Evolutionary conservation across 2,888 invertebrate species (phyloP).

Genomic region (Noctua pronuba): DNA sequence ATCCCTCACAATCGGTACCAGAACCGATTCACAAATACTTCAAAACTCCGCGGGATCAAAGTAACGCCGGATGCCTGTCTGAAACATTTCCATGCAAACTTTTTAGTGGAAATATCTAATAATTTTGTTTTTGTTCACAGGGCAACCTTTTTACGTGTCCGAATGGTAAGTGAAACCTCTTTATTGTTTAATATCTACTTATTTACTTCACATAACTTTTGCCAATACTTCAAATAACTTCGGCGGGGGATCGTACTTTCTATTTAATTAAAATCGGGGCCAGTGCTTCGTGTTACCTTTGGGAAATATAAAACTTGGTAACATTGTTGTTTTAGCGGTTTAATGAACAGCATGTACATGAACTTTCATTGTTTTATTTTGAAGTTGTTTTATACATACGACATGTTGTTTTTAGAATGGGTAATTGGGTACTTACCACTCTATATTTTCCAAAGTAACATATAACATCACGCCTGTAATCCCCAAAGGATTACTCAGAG

Average conservation of each 20-base stretch:
- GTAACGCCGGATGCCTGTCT: slow-evolving; percentile 13
- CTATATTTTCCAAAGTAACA: slow-evolving; percentile 4
- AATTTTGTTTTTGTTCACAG: slow-evolving; percentile 84
- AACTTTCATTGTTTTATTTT: slow-evolving; percentile 55
- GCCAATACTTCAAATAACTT: slow-evolving; percentile 67
- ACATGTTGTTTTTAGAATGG: slow-evolving; percentile 33
- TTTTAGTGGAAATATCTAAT: slow-evolving; percentile 54
- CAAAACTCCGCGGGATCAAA: slow-evolving; percentile 41
- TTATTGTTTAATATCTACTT: slow-evolving; percentile 53
- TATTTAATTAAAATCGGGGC: slow-evolving; percentile 68
- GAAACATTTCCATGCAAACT: slow-evolving; percentile 28
- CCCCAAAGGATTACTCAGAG: background rate
- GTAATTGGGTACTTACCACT: background rate
- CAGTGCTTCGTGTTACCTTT: slow-evolving; percentile 59
- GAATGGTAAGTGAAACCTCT: slow-evolving; percentile 91
- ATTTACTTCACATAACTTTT: slow-evolving; percentile 62
- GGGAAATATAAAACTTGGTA: slow-evolving; percentile 66
- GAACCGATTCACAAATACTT: slow-evolving; percentile 18
- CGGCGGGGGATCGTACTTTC: slow-evolving; percentile 42
- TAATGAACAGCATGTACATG: slow-evolving; percentile 59
- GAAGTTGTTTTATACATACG: slow-evolving; percentile 24
- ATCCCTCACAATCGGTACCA: background rate
- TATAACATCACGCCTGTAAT: background rate
- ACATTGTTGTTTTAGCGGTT: slow-evolving; percentile 63
- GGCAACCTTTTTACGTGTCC: slow-evolving; percentile 93